phyloP scores from a whole-genome alignment of 2,113 vertebrate genomes.

The Rhinoptilus africanus region DNA sequence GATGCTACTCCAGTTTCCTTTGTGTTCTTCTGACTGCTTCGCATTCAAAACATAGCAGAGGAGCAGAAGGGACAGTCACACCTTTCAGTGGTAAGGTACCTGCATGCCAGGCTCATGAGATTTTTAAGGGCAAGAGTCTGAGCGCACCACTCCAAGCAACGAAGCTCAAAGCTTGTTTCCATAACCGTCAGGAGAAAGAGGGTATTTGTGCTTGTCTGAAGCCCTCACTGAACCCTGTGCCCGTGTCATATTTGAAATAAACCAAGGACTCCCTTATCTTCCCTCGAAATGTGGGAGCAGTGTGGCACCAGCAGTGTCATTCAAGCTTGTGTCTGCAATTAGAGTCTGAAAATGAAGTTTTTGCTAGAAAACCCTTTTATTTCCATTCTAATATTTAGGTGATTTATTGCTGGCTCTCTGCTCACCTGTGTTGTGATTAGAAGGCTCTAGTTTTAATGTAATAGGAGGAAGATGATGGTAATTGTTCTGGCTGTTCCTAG shows the following conservation, averaged over 20 bases:
- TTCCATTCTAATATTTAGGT: not conserved
- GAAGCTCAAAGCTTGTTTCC: not conserved
- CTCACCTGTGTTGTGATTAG: not conserved
- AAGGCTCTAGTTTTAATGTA: not conserved
- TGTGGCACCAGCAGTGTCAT: not conserved
- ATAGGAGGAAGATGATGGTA: not conserved
- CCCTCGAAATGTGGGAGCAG: not conserved
- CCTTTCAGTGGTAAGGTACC: not conserved
- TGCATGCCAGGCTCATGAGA: accelerated
- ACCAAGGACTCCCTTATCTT: not conserved
- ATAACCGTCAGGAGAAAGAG: not conserved
- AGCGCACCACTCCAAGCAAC: not conserved
- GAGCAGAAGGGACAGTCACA: not conserved
- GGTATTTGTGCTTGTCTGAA: not conserved
- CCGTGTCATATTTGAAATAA: not conserved
- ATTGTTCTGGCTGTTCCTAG: not conserved
- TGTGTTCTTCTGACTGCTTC: not conserved
- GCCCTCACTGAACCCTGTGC: not conserved
- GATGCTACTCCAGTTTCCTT: not conserved
- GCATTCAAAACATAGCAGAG: not conserved
- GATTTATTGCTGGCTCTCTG: not conserved
- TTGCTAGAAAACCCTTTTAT: not conserved
- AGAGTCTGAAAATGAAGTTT: not conserved
- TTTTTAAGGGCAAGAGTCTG: not conserved
- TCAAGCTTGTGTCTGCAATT: not conserved